Evolutionary conservation across 2,797 vertebrate genomes (phyloP), one percentile per base, ranked within the genome.

Genomic region (Darevskia nairensis): DNA sequence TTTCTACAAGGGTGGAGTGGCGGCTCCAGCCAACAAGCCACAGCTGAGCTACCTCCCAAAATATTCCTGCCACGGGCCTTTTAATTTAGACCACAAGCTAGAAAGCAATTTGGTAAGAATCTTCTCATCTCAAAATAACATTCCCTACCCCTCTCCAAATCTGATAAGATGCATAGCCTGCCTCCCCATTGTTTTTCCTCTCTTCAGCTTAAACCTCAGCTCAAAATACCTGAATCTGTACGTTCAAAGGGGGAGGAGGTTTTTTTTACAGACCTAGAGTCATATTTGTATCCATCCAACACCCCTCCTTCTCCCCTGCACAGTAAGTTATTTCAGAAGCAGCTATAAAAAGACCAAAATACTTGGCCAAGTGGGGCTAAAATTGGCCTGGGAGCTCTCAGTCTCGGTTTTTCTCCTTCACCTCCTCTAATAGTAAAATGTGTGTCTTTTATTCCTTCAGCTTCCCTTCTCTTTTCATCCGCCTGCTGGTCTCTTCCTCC

Each of bases 301-400:
- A 23, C 10, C 72, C 35, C 3, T 17, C 66, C 50, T 29, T 27
- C 25, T 4, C 44, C 35, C 46, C n/a, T 29, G n/a, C 8, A 29
- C 41, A 71, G 61, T 89, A 90, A 94, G 92, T 92, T 94, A 90
- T 95, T 96, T 96, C 93, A 95, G 92, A 94, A 93, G 95, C 93
- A 55, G 95, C 93, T 95, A 94, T 94, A 95, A 96, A 93, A 95
- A 96, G 95, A 90, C 96, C 97, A 96, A 97, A 97, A 93, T 92
- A 97, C 95, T 95, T 96, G 93, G 92, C 96, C 89, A 97, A 96
- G 95, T 96, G 95, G 89, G 89, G 91, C 98, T 98, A 98, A 98
- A 98, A 98, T 97, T 98, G 98, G 97, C 96, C 82, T 85, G 19
- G 39, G 68, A 95, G 94, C 95, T 96, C 94, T 96, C 94, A 91